phyloP scores from a whole-genome alignment of 2,113 vertebrate species.

The Pelvicachromis taeniatus region DNA sequence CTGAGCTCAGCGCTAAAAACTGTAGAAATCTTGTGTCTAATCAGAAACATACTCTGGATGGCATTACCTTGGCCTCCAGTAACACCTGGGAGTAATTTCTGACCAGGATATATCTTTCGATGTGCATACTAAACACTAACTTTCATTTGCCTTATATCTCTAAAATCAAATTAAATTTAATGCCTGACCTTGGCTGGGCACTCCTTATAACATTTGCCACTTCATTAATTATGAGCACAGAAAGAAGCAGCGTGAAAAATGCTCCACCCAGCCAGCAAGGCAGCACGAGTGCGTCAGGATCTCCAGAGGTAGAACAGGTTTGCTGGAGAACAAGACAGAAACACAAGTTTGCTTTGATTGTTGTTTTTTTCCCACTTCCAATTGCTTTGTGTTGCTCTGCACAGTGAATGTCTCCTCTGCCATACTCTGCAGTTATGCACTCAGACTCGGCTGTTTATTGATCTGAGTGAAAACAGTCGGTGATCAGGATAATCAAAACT shows the following conservation, averaged over 20 bases:
- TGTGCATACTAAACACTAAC: background rate
- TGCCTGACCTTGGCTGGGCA: background rate
- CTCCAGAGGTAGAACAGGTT: background rate
- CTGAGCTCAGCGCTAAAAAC: background rate
- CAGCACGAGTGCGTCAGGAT: background rate
- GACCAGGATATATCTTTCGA: background rate
- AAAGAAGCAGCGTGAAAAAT: background rate
- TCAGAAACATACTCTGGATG: background rate
- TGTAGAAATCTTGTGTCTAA: background rate
- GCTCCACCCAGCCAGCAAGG: background rate
- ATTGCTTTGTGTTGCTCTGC: background rate
- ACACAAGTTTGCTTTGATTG: background rate
- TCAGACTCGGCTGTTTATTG: background rate
- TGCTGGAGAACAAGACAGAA: background rate
- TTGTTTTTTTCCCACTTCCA: background rate
- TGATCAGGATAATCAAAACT: background rate
- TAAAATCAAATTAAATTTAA: background rate
- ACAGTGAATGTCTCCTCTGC: background rate
- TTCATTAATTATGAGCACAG: background rate
- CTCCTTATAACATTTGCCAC: background rate
- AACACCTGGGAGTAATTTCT: background rate
- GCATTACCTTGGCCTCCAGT: background rate
- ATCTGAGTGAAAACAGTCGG: background rate
- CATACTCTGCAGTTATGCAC: background rate
- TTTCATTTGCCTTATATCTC: background rate